Percentiles rank a stretch among this genome's conserved stretches.
phyloP scores from a whole-genome alignment of 1,140 invertebrate genomes.

The Penaeus chinensis region DNA sequence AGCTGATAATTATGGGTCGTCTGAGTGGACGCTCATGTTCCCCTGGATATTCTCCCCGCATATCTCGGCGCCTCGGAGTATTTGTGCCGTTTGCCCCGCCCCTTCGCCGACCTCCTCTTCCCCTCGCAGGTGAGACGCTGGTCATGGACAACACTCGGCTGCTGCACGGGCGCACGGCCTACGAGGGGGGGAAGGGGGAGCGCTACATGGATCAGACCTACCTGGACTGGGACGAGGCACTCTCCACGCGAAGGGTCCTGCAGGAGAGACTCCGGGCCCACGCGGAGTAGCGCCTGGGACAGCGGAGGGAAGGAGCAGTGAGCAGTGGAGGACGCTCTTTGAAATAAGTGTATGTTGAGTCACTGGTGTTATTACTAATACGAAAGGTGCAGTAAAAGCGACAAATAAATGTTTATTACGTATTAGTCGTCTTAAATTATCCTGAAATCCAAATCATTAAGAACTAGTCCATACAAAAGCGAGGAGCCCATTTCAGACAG shows the following conservation, averaged over 20 bases:
- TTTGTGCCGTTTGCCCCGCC: not conserved
- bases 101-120: not conserved
- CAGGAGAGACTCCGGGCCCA: conserved; percentile 25
- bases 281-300: not conserved
- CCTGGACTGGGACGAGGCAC: conserved; percentile 45
- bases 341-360: not conserved
- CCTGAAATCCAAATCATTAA: too few species aligned
- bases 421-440: too few species aligned
- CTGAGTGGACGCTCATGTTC: too few species aligned
- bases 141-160: conserved; percentile 55
- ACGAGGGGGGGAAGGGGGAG: conserved; percentile 36
- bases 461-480: too few species aligned
- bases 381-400: too few species aligned
- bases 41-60: not conserved
- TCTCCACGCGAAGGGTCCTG: conserved; percentile 46
- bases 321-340: not conserved
- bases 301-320: not conserved
- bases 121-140: conserved; percentile 36
- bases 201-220: conserved; percentile 54
- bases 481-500: too few species aligned
- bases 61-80: not conserved
- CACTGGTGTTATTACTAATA: too few species aligned
- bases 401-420: too few species aligned
- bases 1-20: too few species aligned
- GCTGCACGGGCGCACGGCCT: conserved; percentile 43